Evolutionary conservation across 2,888 invertebrate genomes (phyloP), one percentile per base, ranked within the genome.

Genomic region (Cordilura impudica): DNA sequence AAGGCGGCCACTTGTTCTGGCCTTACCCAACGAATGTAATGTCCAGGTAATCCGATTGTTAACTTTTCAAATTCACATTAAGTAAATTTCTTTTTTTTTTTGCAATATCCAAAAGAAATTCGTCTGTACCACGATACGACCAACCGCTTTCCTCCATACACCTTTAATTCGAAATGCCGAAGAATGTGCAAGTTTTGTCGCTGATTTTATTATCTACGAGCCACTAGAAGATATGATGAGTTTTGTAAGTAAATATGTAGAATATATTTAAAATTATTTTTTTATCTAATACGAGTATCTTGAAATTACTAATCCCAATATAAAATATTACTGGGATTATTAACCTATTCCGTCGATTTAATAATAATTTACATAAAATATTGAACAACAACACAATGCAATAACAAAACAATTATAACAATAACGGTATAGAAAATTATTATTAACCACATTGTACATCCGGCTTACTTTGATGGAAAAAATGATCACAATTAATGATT

Each of bases 81-180:
- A 26, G 26, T 29, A n/a, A 19, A 12, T 51, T 19, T n/a, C 29
- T 16, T 12, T 12, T 4, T 16, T 66, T 26, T 26, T 12, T 19
- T 29, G 10, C 16, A 14, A 76, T 83, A n/a, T n/a, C n/a, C 90
- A 88, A 35, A 88, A 97, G 96, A 97, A 97, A 93, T 95, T 97
- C 92, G 96, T 97, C 45, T 96, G 95, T 83, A 95, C 95, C 5
- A 93, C 95, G 2, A 93, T 97, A 81, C 91, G 95, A 49, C 95
- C 95, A 19, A 96, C 96, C 12, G 93, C 93, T 81, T 91, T 96
- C 72, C 92, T 94, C 16, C 95, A 92, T 89, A 91, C 92, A 7
- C 93, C 93, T 83, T 91, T 97, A 49, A 87, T 90, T 54, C 84
- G 86, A n/a, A 85, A 80, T 51, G 95, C 95, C 93, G 92, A 94